phyloP scores from a whole-genome alignment of 2,113 vertebrate genomes.

The Osmerus eperlanus region DNA sequence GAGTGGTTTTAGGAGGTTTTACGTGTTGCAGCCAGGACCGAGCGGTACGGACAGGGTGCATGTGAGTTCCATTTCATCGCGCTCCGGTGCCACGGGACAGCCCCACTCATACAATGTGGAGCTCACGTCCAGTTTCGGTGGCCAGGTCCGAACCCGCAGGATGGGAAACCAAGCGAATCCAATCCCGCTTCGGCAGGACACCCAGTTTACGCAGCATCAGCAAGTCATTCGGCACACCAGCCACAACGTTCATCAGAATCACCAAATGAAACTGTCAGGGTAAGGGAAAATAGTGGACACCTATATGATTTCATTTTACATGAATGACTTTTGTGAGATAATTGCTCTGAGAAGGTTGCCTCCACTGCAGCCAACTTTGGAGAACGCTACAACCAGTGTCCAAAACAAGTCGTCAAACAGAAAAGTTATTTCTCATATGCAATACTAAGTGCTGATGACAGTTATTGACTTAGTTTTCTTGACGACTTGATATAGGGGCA shows the following conservation, averaged over 20 bases:
- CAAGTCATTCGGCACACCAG: conserved; percentile 69
- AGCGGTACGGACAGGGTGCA: conserved; percentile 59
- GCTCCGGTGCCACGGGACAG: conserved; percentile 58
- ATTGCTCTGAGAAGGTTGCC: no score
- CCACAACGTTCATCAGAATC: conserved; percentile 46
- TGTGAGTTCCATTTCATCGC: conserved; percentile 68
- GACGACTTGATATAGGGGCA: no score
- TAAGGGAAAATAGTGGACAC: conserved; percentile 53
- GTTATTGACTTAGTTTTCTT: no score
- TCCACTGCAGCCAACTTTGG: no score
- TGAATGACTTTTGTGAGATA: background rate
- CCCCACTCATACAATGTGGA: conserved; percentile 77
- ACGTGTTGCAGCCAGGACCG: conserved; percentile 81
- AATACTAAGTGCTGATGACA: no score
- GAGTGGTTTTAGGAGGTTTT: conserved; percentile 76
- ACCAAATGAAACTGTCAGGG: conserved; percentile 68
- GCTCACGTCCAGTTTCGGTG: conserved; percentile 62
- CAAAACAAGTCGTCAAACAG: no score
- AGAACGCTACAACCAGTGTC: no score
- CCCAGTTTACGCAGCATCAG: conserved; percentile 55
- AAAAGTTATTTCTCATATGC: no score
- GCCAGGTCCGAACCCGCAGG: conserved; percentile 81
- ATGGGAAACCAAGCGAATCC: conserved; percentile 70
- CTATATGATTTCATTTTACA: background rate
- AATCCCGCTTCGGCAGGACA: conserved; percentile 59